A percentile compares a stretch with the other conserved stretches of the same genome.
Evolutionary conservation across 64 coral and sea anemone genomes (phyloP).

Genomic region (Stichodactyla helianthus): DNA sequence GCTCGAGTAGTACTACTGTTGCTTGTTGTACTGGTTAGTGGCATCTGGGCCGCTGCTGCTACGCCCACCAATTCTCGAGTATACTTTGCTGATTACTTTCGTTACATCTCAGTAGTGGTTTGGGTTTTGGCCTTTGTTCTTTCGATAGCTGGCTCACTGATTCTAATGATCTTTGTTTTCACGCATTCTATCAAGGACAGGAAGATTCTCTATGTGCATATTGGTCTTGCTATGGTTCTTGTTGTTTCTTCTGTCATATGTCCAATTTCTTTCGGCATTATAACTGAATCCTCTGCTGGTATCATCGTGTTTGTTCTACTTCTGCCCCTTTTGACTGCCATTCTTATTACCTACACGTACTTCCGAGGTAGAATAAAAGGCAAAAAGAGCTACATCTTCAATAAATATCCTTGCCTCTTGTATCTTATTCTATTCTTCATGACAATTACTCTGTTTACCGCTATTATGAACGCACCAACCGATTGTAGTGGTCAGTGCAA

Average conservation of each 20-base stretch:
- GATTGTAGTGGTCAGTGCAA: background rate
- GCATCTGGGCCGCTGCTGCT: slow-evolving; percentile 17
- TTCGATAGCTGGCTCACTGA: slow-evolving; percentile 47
- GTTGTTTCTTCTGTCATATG: slow-evolving; percentile 36
- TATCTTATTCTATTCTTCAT: slow-evolving; percentile 23
- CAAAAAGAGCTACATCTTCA: slow-evolving; percentile 34
- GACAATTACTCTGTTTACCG: background rate
- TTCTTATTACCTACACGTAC: background rate
- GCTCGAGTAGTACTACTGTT: slow-evolving; percentile 31
- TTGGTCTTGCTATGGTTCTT: slow-evolving; percentile 8
- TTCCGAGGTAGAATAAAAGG: slow-evolving; percentile 46
- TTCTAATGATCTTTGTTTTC: slow-evolving; percentile 40
- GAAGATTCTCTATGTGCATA: slow-evolving; percentile 14
- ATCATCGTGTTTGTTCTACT: slow-evolving; percentile 53
- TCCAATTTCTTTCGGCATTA: slow-evolving; percentile 32
- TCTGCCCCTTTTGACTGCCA: background rate
- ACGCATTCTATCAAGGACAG: slow-evolving; percentile 16
- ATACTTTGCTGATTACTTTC: background rate
- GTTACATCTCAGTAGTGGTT: background rate
- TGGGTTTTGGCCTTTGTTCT: slow-evolving; percentile 42
- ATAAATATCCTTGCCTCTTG: slow-evolving; percentile 37
- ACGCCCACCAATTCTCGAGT: background rate
- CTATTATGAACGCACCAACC: background rate
- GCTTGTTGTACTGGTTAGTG: slow-evolving; percentile 7
- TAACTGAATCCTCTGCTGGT: slow-evolving; percentile 11